Percentiles rank a stretch among this genome's conserved stretches.
Evolutionary conservation across 2,888 invertebrate genomes (phyloP).

Genomic region (Carcina quercana): DNA sequence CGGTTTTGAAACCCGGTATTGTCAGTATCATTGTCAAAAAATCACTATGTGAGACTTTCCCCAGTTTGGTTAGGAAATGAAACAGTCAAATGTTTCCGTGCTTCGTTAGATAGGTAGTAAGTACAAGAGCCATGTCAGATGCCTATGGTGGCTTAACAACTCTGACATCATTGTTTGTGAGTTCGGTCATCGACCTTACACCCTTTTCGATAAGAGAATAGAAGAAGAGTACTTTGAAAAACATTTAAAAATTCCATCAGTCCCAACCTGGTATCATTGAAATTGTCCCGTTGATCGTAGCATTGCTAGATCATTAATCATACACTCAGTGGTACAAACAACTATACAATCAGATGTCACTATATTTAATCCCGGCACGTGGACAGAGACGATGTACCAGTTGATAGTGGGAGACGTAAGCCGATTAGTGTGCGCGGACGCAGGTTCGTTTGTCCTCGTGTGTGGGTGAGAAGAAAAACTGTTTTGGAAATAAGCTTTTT

Average conservation of each 20-base stretch:
- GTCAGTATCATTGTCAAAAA: too few species aligned
- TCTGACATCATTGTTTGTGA: too few species aligned
- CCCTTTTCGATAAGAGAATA: too few species aligned
- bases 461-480: constrained; percentile 18
- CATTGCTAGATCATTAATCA: constrained; percentile 42
- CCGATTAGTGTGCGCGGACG: constrained; percentile 39
- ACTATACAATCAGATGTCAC: constrained; percentile 45
- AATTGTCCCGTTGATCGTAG: constrained; percentile 32
- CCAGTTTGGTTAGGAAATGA: too few species aligned
- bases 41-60: too few species aligned
- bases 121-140: too few species aligned
- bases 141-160: too few species aligned
- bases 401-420: constrained; percentile 44
- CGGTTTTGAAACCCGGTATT: too few species aligned
- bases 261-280: background rate
- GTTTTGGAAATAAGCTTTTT: background rate
- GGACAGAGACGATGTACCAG: constrained; percentile 35
- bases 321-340: constrained; percentile 40
- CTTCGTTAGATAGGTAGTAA: too few species aligned
- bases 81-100: too few species aligned
- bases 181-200: too few species aligned
- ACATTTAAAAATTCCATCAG: background rate
- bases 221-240: too few species aligned
- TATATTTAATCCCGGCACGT: constrained; percentile 50
- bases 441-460: constrained; percentile 37